Conservation (phyloP, 2,888 invertebrate genomes). For the Carterocephalus palaemon region DNA sequence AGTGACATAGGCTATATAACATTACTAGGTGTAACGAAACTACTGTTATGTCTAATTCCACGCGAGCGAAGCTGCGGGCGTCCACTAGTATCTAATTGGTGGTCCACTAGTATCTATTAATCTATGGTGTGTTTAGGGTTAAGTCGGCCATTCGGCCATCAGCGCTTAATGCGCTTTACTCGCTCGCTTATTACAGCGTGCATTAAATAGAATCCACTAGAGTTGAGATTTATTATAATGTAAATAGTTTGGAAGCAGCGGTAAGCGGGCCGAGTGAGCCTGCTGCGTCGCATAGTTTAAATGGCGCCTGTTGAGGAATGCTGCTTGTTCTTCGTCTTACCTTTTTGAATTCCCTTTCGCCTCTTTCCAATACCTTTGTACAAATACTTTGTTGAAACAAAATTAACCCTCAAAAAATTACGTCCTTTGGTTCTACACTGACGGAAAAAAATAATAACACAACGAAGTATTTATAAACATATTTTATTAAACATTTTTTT, state of each 20-base stretch:
- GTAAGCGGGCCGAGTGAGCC: background rate
- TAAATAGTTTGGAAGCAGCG: background rate
- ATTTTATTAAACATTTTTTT: slow-evolving; percentile 77
- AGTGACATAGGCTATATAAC: too few relatives aligned
- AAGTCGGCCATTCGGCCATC: too few relatives aligned
- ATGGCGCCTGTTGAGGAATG: slow-evolving; percentile 48
- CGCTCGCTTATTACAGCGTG: background rate
- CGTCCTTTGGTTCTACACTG: background rate
- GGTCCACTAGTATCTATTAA: too few relatives aligned
- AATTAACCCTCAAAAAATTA: slow-evolving; percentile 8
- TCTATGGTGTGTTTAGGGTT: too few relatives aligned
- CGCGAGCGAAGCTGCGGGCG: too few relatives aligned
- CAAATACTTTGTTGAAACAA: slow-evolving; percentile 18
- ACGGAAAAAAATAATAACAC: slow-evolving; percentile 38
- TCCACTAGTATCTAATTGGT: too few relatives aligned
- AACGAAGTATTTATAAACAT: slow-evolving; percentile 65
- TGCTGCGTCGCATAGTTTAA: slow-evolving; percentile 50
- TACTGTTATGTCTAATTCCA: too few relatives aligned
- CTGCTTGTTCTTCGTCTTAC: slow-evolving; percentile 36
- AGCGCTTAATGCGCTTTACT: background rate
- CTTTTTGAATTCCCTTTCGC: slow-evolving; percentile 42
- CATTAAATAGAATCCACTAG: background rate
- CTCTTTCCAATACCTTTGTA: slow-evolving; percentile 42
- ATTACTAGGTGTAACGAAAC: too few relatives aligned
- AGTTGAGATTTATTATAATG: slow-evolving; percentile 2